phyloP scores from a whole-genome alignment of 2,888 invertebrate species.

The Mellilla xanthometata region DNA sequence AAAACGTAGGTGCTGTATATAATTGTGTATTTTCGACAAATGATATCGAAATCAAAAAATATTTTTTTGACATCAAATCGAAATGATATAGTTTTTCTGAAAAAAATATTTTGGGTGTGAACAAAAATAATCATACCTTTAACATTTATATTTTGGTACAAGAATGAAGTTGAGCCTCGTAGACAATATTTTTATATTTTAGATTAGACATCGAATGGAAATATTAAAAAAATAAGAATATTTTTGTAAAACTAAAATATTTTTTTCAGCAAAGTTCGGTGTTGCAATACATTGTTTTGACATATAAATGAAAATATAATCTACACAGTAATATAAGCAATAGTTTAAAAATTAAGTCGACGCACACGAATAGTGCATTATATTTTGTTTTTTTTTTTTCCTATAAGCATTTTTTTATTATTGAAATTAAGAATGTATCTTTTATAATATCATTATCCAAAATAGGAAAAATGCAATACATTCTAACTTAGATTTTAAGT shows the following conservation, averaged over 20 bases:
- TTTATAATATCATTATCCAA: constrained; percentile 44
- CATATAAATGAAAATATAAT: constrained; percentile 26
- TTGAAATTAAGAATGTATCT: constrained; percentile 41
- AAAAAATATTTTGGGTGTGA: constrained; percentile 13
- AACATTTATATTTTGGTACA: constrained; percentile 3
- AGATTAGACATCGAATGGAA: constrained; percentile 5
- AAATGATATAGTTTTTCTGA: constrained; percentile 24
- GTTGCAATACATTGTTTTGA: constrained; percentile 15
- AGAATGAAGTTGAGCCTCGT: neutral
- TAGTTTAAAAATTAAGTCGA: constrained; percentile 27
- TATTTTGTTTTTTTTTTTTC: constrained; percentile 44
- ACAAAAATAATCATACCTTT: constrained; percentile 2
- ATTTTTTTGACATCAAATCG: constrained; percentile 21
- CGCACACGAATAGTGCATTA: constrained; percentile 57
- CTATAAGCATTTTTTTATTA: constrained; percentile 50
- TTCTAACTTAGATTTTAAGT: constrained; percentile 62
- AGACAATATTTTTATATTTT: constrained; percentile 26
- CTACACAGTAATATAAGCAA: constrained; percentile 19
- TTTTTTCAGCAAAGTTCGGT: constrained; percentile 20
- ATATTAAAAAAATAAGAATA: constrained; percentile 8
- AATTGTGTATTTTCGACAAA: constrained; percentile 27
- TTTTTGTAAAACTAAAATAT: constrained; percentile 28
- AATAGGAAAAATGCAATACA: constrained; percentile 68
- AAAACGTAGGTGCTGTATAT: constrained; percentile 55
- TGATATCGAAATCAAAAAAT: constrained; percentile 23